Base-by-base conservation (phyloP, 1,140 invertebrate species). In the Pemphigus obesinymphae region DNA sequence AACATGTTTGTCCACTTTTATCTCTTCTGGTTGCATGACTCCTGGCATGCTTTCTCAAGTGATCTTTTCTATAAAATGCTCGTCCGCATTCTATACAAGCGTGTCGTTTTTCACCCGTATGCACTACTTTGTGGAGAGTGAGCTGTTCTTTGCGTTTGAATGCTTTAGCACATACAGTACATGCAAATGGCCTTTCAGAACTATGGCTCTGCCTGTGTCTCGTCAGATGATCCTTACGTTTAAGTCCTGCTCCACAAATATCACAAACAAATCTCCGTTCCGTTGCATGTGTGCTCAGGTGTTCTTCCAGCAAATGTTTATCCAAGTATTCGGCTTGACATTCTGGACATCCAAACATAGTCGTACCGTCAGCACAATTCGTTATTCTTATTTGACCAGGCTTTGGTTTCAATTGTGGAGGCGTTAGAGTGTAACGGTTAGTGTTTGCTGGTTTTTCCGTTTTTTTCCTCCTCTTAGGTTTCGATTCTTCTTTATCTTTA, bases 261-360 rank as follows among this genome's bases (percentile, higher is more conserved):
- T 90, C 88, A 84, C 89, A 90, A 29, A 89, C 85, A 76, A 85
- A 86, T 23, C 84, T 20, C 26, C 85, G 81, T 82, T 86, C 85
- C 83, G 85, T 85, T 0, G 85, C 85, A 43, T 86, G 85, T 15
- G 93, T 93, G 23, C 94, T 88, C 17, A 95, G 87, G 87, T 95
- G 93, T 81, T 95, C 92, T 84, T 95, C 93, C 8, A 95, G 87
- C n/a, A 95, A 85, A 70, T 92, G 92, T 75, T 93, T 91, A 85
- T 95, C 93, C 0, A 93, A 93, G 86, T 95, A 94, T 23, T 93
- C 92, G 91, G 95, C 92, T 85, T 96, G 93, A 85, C 94, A 95
- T 85, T 95, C 93, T 1, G 94, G 93, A 86, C 94, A 95, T 86
- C 94, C 94, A 84, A 94, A 95, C 1, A 95, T 85, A 0, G 93